Percentiles rank a stretch among this genome's conserved stretches.
These are phyloP conservation scores for Peromyscus aztecus DNA, from an alignment of 2,797 vertebrate genomes.

Conservation along the genomic window DNA sequence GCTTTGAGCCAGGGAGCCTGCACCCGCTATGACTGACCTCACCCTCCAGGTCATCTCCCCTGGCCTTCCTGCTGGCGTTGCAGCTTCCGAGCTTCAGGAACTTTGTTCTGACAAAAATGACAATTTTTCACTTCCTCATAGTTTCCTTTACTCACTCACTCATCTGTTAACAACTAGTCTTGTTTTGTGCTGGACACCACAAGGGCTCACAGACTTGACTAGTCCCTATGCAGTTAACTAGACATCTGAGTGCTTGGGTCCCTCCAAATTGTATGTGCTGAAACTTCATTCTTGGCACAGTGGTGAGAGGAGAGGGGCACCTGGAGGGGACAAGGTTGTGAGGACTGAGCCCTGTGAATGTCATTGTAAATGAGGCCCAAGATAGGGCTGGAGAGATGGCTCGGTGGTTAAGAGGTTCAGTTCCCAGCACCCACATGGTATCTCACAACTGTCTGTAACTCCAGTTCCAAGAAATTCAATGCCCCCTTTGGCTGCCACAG, in stretches of 20 bases:
- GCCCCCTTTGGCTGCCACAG: background rate
- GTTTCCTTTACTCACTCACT: background rate
- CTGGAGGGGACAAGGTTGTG: background rate
- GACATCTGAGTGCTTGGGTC: background rate
- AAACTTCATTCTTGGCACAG: background rate
- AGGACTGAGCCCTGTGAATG: background rate
- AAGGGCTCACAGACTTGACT: background rate
- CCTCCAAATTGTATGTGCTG: background rate
- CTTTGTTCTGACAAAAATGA: background rate
- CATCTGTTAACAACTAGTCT: background rate
- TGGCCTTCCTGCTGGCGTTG: background rate
- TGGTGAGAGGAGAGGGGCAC: background rate
- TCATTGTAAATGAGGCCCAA: background rate
- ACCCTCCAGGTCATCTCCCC: background rate
- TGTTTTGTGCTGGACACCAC: background rate
- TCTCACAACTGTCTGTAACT: background rate
- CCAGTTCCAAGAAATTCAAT: background rate
- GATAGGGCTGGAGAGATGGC: background rate
- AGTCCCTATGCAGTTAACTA: background rate
- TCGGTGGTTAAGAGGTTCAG: background rate
- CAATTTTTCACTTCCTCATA: background rate
- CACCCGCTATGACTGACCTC: background rate
- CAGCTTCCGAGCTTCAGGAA: background rate
- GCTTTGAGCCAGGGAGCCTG: background rate
- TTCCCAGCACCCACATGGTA: background rate